These are phyloP conservation scores for Uropetala carovei DNA, from an alignment of 2,888 invertebrate species.

Conservation along the genomic window DNA sequence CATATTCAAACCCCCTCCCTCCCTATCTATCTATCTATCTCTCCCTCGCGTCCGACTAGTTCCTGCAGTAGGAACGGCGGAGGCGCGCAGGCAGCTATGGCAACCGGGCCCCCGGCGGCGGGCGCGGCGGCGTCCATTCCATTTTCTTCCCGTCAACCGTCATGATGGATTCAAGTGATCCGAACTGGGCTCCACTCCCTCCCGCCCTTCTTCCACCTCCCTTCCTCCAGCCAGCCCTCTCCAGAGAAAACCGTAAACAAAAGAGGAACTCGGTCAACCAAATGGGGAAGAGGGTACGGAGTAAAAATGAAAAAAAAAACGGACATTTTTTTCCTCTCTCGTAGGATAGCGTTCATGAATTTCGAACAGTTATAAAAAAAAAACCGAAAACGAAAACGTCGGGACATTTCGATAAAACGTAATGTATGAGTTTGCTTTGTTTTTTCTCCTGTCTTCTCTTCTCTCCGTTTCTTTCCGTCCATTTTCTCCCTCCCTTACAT, in stretches of 20 bases:
- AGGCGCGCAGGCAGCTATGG: neutral
- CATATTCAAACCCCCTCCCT: neutral
- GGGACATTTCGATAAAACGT: slow-evolving; percentile 32
- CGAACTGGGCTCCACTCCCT: neutral
- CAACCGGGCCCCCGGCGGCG: neutral
- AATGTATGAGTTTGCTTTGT: slow-evolving; percentile 4
- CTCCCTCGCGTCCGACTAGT: neutral
- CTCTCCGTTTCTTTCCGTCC: neutral
- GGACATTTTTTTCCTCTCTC: neutral
- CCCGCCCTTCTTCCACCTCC: neutral
- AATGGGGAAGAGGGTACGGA: neutral
- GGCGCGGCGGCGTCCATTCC: slow-evolving; percentile 23
- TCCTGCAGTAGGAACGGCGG: neutral
- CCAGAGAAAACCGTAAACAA: slow-evolving; percentile 39
- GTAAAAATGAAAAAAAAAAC: neutral
- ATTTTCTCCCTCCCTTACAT: neutral
- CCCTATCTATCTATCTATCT: too few species aligned
- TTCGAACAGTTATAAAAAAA: neutral
- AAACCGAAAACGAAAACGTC: neutral
- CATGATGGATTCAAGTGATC: slow-evolving; percentile 64
- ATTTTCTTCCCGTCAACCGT: slow-evolving; percentile 62
- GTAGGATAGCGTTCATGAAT: slow-evolving; percentile 5
- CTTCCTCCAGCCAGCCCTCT: neutral
- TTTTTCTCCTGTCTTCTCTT: neutral
- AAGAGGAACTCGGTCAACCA: slow-evolving; percentile 43